Base-by-base conservation (phyloP, 2,888 invertebrate species). In the Malacosoma neustria region DNA sequence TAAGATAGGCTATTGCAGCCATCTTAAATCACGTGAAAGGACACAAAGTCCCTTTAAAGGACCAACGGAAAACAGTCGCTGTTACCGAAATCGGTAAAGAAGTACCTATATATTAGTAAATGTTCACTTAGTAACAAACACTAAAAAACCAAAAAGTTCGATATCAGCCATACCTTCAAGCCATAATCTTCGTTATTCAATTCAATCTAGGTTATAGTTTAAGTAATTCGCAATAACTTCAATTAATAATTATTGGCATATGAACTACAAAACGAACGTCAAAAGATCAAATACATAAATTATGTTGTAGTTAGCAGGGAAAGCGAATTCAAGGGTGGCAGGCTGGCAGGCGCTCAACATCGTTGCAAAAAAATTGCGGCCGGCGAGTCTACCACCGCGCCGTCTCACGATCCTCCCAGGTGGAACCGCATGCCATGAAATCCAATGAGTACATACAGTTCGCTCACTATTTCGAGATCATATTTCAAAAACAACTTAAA, bases 281-380 rank as follows among this genome's bases (percentile, higher is more conserved):
- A 29, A 35, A 30, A 14, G 30, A 22, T 7, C 22, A 13, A 22
- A 33, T 22, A 22, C 22, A 4, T 22, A 22, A 4, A 4, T 22
- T 22, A 22, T 9, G 5, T 7, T 22, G 22, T 22, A 22, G 22
- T 22, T 22, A 22, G 22, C 22, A 9, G 22, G 22, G 6, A n/a
- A 22, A 22, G 33, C 30, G 32, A 15, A 32, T 15, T 29, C 13
- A 14, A 15, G 31, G 29, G 29, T 38, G 48, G 56, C 54, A 47
- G 61, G 62, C 60, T 64, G 72, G 22, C 7, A 22, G 22, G 22
- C 22, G 5, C 22, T 7, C 22, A 22, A 9, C 22, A 22, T 7
- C 22, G 9, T 22, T 22, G 22, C 5, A 1, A 22, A 22, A 5
- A 22, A 22, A 22, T 22, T 9, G 22, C 22, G 22, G 22, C 22